phyloP scores from a whole-genome alignment of 2,797 vertebrate genomes.

The Falco novaeseelandiae region DNA sequence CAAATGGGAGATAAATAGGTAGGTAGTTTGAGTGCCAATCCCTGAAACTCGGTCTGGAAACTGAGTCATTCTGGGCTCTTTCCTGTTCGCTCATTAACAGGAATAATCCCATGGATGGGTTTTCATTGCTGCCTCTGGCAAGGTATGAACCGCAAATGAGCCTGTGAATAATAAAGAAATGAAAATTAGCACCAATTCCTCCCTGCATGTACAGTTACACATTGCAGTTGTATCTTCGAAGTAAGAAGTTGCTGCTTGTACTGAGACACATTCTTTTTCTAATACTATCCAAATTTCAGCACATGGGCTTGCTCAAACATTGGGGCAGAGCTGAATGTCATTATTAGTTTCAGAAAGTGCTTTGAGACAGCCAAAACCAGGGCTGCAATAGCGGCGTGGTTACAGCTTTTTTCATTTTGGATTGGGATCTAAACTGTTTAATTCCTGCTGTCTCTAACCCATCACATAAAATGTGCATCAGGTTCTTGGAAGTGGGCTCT shows the following conservation, averaged over 20 bases:
- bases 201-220: rapidly evolving
- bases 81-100: background rate
- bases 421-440: background rate
- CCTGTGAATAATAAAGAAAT: background rate
- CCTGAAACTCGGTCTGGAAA: background rate
- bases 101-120: background rate
- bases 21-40: rapidly evolving
- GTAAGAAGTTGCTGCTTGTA: background rate
- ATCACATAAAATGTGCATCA: rapidly evolving
- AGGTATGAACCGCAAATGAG: background rate
- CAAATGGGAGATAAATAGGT: background rate
- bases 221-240: background rate
- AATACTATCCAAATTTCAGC: background rate
- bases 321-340: background rate
- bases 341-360: background rate
- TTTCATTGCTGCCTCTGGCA: background rate
- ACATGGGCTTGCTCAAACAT: rapidly evolving
- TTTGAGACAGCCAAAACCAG: background rate
- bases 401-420: background rate
- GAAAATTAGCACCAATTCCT: background rate
- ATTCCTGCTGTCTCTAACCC: background rate
- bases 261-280: background rate
- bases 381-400: rapidly evolving
- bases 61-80: background rate
- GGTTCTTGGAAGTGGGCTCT: rapidly evolving